A percentile compares a stretch with the other conserved stretches of the same genome.
These are phyloP conservation scores for Albula glossodonta DNA, from an alignment of 2,113 vertebrate species.

Conservation along the genomic window DNA sequence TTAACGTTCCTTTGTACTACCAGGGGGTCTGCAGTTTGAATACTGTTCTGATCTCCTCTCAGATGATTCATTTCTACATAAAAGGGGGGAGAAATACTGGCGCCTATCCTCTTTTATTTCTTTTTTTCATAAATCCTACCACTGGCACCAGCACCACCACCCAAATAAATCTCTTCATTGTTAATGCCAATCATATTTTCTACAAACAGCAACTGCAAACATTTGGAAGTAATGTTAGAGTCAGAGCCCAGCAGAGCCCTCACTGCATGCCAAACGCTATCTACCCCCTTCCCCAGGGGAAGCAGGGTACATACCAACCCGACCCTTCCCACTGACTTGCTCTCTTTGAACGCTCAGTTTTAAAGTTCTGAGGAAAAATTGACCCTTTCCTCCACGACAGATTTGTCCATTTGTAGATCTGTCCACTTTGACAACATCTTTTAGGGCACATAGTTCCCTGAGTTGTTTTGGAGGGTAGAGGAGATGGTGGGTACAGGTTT, in stretches of 20 bases:
- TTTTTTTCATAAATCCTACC: background rate
- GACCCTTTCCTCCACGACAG: too few species aligned
- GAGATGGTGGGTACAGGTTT: background rate
- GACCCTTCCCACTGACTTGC: background rate
- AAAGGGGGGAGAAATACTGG: constrained; percentile 12
- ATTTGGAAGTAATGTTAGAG: background rate
- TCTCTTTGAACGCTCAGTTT: background rate
- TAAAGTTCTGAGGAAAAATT: too few species aligned
- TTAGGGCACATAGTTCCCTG: background rate
- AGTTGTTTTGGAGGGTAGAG: background rate
- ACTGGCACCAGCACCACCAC: background rate
- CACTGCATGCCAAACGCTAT: background rate
- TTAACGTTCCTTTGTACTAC: constrained; percentile 21
- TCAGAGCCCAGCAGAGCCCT: background rate
- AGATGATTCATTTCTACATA: constrained; percentile 16
- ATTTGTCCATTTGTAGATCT: background rate
- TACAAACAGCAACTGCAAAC: background rate
- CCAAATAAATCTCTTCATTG: background rate
- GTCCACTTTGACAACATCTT: background rate
- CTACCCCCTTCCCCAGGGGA: background rate
- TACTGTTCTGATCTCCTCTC: constrained; percentile 27
- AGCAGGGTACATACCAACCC: background rate
- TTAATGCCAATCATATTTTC: background rate
- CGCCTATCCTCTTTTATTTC: background rate
- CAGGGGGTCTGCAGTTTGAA: constrained; percentile 18